These are phyloP conservation scores for Calameuta pallipes DNA, from an alignment of 2,888 invertebrate genomes.

Conservation along the genomic window DNA sequence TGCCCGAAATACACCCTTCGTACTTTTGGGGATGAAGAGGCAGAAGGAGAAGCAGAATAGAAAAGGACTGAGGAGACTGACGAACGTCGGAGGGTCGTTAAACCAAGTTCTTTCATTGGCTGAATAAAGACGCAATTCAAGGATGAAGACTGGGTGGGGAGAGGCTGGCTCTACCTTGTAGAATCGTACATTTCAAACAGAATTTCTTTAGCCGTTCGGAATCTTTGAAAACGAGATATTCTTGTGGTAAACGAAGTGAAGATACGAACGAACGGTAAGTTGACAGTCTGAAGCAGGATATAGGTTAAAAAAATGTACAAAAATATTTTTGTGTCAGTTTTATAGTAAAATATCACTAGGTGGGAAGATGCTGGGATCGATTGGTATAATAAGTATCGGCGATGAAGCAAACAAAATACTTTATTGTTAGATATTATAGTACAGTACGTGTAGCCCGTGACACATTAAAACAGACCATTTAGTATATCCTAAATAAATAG, in stretches of 20 bases:
- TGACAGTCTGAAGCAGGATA: not conserved
- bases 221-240: not conserved
- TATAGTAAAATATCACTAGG: not conserved
- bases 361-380: not conserved
- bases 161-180: not conserved
- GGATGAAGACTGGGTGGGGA: not conserved
- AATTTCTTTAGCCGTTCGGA: not conserved
- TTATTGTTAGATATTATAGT: conserved; percentile 66
- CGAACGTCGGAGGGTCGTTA: not conserved
- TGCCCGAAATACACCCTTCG: not conserved
- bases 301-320: not conserved
- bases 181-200: not conserved
- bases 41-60: conserved; percentile 3
- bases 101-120: not conserved
- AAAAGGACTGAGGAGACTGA: not conserved
- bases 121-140: not conserved
- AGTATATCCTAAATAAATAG: conserved; percentile 66
- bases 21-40: not conserved
- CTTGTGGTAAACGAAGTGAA: not conserved
- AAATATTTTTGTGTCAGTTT: not conserved
- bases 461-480: conserved; percentile 66
- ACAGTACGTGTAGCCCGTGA: conserved; percentile 66
- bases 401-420: conserved; percentile 66
- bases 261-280: conserved; percentile 4
- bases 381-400: not conserved